phyloP scores from a whole-genome alignment of 2,888 invertebrate species.

The Yponomeuta cagnagella region DNA sequence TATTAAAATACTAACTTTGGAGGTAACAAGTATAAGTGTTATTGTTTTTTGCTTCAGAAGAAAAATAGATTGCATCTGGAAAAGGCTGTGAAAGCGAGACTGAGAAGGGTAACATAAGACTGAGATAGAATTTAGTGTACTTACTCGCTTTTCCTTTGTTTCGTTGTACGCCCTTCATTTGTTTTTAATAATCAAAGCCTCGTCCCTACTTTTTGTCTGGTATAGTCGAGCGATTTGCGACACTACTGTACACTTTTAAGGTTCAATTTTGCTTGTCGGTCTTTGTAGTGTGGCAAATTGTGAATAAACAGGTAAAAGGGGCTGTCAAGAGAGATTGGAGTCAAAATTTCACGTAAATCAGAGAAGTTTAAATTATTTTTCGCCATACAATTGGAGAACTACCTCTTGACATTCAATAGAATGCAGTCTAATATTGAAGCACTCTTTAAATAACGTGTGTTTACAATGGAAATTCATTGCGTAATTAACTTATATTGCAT shows the following conservation, averaged over 20 bases:
- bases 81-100: slow-evolving; percentile 70
- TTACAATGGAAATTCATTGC: not conserved
- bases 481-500: not conserved
- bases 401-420: not conserved
- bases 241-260: not conserved
- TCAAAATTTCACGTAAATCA: not conserved
- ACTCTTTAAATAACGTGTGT: not conserved
- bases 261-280: not conserved
- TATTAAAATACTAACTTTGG: slow-evolving; percentile 1
- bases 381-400: not conserved
- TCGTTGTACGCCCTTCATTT: slow-evolving; percentile 47
- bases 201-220: not conserved
- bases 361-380: not conserved
- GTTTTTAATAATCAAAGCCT: slow-evolving; percentile 7
- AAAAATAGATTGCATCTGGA: slow-evolving; percentile 76
- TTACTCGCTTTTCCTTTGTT: slow-evolving; percentile 66
- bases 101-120: slow-evolving; percentile 65
- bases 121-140: slow-evolving; percentile 59
- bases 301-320: not conserved
- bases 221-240: slow-evolving; percentile 4
- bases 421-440: not conserved
- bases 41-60: slow-evolving; percentile 73
- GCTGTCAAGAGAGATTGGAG: slow-evolving; percentile 1
- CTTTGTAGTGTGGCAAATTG: not conserved
- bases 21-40: slow-evolving; percentile 31